Base-by-base conservation (phyloP, 1,140 invertebrate genomes). In the Megathymus violae region DNA sequence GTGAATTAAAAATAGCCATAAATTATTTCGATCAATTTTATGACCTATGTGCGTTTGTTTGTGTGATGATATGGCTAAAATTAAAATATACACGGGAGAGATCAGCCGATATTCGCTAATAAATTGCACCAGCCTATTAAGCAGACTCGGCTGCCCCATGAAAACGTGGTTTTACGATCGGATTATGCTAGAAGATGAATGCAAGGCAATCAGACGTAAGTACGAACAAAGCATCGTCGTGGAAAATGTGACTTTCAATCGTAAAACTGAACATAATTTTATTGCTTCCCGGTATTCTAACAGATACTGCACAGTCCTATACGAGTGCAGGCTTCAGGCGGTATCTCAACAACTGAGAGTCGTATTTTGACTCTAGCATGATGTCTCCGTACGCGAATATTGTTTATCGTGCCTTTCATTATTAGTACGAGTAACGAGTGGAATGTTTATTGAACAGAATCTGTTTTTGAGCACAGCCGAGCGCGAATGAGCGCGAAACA, bases 241-340 rank as follows among this genome's bases (percentile, higher is more conserved):
- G 67, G 85, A 84, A 85, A 85, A 85, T 84, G 81, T 79, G 75
- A 84, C 80, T 84, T 84, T 84, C 76, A 81, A 78, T 88, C 76
- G 77, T 85, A 84, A 88, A 88, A 76, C 75, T 71, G 72, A 77
- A 73, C 77, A 79, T 82, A 80, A 83, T 75, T 87, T 88, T 85
- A 85, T 76, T 64, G 78, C 72, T 85, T 85, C 78, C 74, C 65
- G 61, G 79, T 84, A 85, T 77, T 76, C 75, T 76, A 76, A 60
- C 31, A 59, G 52, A 54, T 43, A 58, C 54, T 38, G 66, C 70
- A 69, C 60, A 64, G 62, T 58, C 52, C 60, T 27, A 56, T 60
- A 19, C 48, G 62, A 62, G 47, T 40, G 62, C 64, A 67, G 76
- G 71, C 71, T 74, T 67, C 65, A 59, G 69, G 62, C 69, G 50